Base-by-base conservation (phyloP, 53 echinoderm and acorn worm species). In the Hippasteria phrygiana region DNA sequence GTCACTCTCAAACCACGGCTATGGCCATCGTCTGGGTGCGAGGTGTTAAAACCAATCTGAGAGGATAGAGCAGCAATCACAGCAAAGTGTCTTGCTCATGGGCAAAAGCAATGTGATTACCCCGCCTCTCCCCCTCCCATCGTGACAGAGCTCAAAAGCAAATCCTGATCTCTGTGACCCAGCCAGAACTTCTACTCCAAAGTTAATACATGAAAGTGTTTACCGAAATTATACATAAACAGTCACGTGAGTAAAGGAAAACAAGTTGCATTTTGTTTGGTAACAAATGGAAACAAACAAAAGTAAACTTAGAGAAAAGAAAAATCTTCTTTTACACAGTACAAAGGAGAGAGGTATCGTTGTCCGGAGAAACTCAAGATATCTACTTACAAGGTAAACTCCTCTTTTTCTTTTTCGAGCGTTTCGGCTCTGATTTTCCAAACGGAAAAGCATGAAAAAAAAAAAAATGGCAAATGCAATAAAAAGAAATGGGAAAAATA, bases 321-420 rank as follows among this genome's bases (percentile, higher is more conserved):
- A 59, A 24, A 22, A 24, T 22, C 26, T 22, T 59, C 16, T 9
- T n/a, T 4, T 59, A 24, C 59, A 59, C 59, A n/a, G 26, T 59
- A 67, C 69, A 67, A 20, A 35, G 69, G 14, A 36, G 36, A 35
- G 36, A 35, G 69, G n/a, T 16, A 67, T 31, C 10, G 1, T 36
- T 36, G 69, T 20, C 16, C 9, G 13, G 5, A 26, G 37, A 67
- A 16, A 67, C 6, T 35, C 34, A 35, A 7, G 0, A 59, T 18
- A 18, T n/a, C 14, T 85, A 85, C 85, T 85, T 85, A 85, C 85
- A 85, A 24, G 85, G 85, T 51, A 85, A 37, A 71, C 18, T 71
- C 70, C 70, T 85, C 71, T 85, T 82, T 82, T 64, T 85, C 85
- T 85, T 85, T 85, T 85, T 85, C 36, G 85, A 50, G 33, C 85